Percentiles rank a stretch among this genome's conserved stretches.
These are phyloP conservation scores for Scleropages formosus DNA, from an alignment of 2,797 vertebrate genomes.

Conservation along the genomic window DNA sequence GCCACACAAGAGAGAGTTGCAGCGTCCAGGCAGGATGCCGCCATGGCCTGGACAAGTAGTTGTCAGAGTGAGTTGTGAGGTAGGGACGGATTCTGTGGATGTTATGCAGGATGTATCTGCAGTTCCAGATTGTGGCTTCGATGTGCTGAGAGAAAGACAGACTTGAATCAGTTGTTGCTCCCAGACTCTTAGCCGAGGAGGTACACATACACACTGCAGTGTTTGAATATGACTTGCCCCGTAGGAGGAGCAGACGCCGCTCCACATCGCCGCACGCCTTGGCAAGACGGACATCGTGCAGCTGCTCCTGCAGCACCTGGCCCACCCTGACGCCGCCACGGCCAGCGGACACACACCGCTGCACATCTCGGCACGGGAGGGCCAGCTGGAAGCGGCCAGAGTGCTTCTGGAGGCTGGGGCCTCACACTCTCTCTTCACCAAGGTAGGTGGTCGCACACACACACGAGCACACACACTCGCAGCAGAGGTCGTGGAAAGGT, in stretches of 20 bases:
- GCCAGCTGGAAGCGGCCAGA: constrained; percentile 85
- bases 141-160: no score
- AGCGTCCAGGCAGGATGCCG: no score
- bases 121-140: no score
- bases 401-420: constrained; percentile 92
- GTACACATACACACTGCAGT: neutral
- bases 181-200: neutral
- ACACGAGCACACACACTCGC: neutral
- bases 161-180: no score
- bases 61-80: no score
- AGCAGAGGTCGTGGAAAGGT: no score
- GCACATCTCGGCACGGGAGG: constrained; percentile 93
- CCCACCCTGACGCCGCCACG: constrained; percentile 89
- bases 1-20: no score
- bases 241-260: constrained; percentile 95
- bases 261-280: constrained; percentile 92
- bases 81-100: no score
- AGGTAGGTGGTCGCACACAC: constrained; percentile 72
- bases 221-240: no score
- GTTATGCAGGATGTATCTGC: no score
- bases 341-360: constrained; percentile 91
- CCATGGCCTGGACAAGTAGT: no score
- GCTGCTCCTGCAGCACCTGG: constrained; percentile 92
- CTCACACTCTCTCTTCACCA: constrained; percentile 88
- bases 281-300: constrained; percentile 97